phyloP scores from a whole-genome alignment of 2,797 vertebrate species.

The Acanthopagrus latus region DNA sequence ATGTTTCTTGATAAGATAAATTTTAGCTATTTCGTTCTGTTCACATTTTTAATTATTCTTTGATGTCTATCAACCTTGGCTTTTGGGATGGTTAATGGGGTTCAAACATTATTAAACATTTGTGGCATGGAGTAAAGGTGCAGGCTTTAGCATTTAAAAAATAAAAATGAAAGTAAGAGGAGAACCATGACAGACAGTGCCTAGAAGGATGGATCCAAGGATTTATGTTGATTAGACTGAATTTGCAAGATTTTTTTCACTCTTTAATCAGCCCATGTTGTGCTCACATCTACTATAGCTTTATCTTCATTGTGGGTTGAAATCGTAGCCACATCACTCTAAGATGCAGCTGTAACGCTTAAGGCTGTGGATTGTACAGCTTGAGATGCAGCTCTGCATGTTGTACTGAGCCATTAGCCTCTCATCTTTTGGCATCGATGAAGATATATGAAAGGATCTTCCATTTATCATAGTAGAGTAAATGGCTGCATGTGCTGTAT shows the following conservation, averaged over 20 bases:
- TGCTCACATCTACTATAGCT: not conserved
- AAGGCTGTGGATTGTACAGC: not conserved
- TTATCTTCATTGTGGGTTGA: not conserved
- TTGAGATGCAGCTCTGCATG: not conserved
- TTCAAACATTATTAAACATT: too few relatives aligned
- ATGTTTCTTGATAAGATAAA: too few relatives aligned
- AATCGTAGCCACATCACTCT: not conserved
- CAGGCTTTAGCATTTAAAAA: too few relatives aligned
- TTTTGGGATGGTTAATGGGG: too few relatives aligned
- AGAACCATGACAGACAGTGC: not conserved
- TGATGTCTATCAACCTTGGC: too few relatives aligned
- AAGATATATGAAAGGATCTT: conserved; percentile 6
- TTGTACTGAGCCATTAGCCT: not conserved
- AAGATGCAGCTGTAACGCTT: not conserved
- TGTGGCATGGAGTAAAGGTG: too few relatives aligned
- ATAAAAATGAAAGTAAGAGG: too few relatives aligned
- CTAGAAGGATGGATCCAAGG: not conserved
- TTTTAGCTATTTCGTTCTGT: too few relatives aligned
- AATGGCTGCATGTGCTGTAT: not conserved
- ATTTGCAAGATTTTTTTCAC: not conserved
- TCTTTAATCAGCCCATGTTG: not conserved
- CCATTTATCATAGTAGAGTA: too few relatives aligned
- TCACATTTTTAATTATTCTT: too few relatives aligned
- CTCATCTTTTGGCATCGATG: conserved; percentile 5
- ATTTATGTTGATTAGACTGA: not conserved